These are phyloP conservation scores for Drosophila sordidula DNA, from an alignment of 2,888 invertebrate genomes.

Conservation along the genomic window DNA sequence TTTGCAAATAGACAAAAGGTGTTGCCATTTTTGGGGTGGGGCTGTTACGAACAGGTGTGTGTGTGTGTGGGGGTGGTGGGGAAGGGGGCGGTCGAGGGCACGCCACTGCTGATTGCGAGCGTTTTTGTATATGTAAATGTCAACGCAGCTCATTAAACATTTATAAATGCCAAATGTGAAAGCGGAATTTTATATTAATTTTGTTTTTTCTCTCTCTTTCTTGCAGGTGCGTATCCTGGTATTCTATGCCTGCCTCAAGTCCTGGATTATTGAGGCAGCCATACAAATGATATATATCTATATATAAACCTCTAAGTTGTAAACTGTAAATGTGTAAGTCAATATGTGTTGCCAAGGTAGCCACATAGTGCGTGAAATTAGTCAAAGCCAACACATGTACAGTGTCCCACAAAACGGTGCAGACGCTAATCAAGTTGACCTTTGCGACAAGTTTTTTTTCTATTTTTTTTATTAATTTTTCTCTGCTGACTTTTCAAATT, in stretches of 20 bases:
- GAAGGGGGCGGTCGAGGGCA: neutral
- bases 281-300: slow-evolving; percentile 15
- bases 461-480: neutral
- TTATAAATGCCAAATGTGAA: slow-evolving; percentile 36
- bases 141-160: slow-evolving; percentile 39
- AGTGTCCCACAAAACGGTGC: slow-evolving; percentile 24
- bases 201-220: slow-evolving; percentile 16
- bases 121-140: slow-evolving; percentile 51
- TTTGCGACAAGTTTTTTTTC: slow-evolving; percentile 51
- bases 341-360: slow-evolving; percentile 13
- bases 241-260: slow-evolving; percentile 75
- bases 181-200: slow-evolving; percentile 21
- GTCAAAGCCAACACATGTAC: slow-evolving; percentile 17
- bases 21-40: slow-evolving; percentile 33
- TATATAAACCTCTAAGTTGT: slow-evolving; percentile 8
- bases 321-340: slow-evolving; percentile 40
- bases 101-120: slow-evolving; percentile 4
- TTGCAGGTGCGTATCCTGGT: slow-evolving; percentile 70
- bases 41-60: neutral
- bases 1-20: slow-evolving; percentile 64
- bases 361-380: slow-evolving; percentile 18
- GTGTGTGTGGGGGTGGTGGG: neutral
- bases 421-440: slow-evolving; percentile 75
- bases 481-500: slow-evolving; percentile 36
- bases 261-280: slow-evolving; percentile 80